Conservation (phyloP, 1,140 invertebrate species). For the Zelostemma sp. region DNA sequence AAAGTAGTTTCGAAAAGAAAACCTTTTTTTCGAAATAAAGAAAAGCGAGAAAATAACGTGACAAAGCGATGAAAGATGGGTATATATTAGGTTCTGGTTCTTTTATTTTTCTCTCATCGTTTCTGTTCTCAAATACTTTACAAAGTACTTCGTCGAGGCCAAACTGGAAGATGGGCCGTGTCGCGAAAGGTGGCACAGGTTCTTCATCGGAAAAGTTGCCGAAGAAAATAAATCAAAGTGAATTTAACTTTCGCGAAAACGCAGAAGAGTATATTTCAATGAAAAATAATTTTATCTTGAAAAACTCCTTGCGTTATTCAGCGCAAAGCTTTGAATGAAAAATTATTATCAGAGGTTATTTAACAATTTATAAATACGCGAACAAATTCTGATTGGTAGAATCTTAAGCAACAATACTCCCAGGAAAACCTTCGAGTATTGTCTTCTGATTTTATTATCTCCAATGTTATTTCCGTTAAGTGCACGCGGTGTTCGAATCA, state of each 20-base stretch:
- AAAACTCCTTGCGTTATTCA: not conserved
- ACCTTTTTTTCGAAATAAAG: too few relatives aligned
- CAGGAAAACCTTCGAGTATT: slow-evolving; percentile 7
- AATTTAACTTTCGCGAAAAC: slow-evolving; percentile 26
- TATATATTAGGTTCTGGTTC: not conserved
- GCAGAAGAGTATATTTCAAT: too few relatives aligned
- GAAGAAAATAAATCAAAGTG: slow-evolving; percentile 7
- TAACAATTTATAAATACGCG: too few relatives aligned
- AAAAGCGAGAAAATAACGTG: too few relatives aligned
- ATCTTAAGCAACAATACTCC: too few relatives aligned
- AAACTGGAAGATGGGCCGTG: too few relatives aligned
- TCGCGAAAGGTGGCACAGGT: slow-evolving; percentile 32
- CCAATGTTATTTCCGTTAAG: slow-evolving; percentile 48
- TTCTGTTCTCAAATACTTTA: slow-evolving; percentile 14
- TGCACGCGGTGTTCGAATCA: slow-evolving; percentile 50
- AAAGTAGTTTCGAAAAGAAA: too few relatives aligned
- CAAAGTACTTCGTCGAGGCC: slow-evolving; percentile 21
- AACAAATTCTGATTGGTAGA: too few relatives aligned
- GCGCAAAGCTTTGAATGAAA: slow-evolving; percentile 13
- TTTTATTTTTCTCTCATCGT: not conserved
- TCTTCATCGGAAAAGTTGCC: slow-evolving; percentile 42
- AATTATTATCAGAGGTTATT: slow-evolving; percentile 7
- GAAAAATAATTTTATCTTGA: slow-evolving; percentile 28
- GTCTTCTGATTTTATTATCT: slow-evolving; percentile 32
- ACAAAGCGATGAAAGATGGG: not conserved